Percentiles rank a stretch among this genome's conserved stretches.
Evolutionary conservation across 2,888 invertebrate genomes (phyloP).

Genomic region (Machimus atricapillus): DNA sequence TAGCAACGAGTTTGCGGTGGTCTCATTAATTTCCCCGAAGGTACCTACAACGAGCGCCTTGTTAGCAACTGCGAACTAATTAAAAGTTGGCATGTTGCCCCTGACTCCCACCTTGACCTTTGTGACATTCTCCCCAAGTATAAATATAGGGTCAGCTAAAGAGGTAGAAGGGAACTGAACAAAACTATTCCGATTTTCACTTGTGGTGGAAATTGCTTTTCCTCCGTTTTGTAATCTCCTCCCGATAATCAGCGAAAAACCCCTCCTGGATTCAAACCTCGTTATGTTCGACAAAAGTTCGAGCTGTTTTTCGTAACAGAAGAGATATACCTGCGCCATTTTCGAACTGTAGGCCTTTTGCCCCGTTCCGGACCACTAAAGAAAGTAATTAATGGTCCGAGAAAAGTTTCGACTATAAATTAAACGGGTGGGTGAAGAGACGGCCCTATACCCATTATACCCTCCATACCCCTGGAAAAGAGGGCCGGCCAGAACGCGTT

Average conservation of each 20-base stretch:
- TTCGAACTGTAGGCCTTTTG: not conserved
- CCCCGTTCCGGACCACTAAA: not conserved
- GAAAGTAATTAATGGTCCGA: constrained; percentile 17
- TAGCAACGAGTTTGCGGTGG: not conserved
- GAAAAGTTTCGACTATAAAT: constrained; percentile 26
- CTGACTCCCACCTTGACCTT: constrained; percentile 2
- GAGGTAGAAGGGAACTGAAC: not conserved
- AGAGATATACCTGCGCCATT: not conserved
- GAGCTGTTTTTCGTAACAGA: not conserved
- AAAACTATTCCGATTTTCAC: not conserved
- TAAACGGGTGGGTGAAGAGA: not conserved
- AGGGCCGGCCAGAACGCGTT: not conserved
- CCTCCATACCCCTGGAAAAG: not conserved
- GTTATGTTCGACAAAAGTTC: not conserved
- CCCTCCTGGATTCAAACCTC: not conserved
- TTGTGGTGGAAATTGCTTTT: not conserved
- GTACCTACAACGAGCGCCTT: not conserved
- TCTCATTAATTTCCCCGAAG: constrained; percentile 4
- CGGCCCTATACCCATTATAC: not conserved
- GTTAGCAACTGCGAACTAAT: constrained; percentile 8
- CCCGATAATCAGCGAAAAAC: not conserved
- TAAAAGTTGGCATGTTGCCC: not conserved
- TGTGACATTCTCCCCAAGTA: not conserved
- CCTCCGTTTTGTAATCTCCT: not conserved
- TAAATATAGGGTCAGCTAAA: not conserved